phyloP scores from a whole-genome alignment of 2,113 vertebrate species.

The Phainopepla nitens region DNA sequence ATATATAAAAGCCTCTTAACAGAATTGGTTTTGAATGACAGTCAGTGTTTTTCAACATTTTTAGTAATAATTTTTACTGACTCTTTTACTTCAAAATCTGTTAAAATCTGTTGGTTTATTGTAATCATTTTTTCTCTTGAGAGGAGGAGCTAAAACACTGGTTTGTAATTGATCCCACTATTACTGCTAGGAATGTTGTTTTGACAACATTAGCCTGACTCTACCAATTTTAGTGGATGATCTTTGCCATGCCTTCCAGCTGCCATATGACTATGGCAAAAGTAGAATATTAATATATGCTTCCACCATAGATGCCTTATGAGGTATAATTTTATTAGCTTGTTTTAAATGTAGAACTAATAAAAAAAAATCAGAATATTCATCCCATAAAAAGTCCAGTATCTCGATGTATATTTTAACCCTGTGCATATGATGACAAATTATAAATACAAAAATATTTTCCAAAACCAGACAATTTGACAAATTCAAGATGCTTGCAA shows the following conservation, averaged over 20 bases:
- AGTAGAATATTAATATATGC: not conserved
- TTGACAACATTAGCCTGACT: not conserved
- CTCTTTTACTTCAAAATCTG: constrained; percentile 13
- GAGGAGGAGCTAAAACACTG: not conserved
- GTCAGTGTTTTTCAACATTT: constrained; percentile 48
- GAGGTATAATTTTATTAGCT: not conserved
- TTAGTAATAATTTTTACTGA: constrained; percentile 48
- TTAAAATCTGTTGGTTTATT: constrained; percentile 37
- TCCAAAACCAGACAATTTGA: not conserved
- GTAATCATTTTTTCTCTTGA: not conserved
- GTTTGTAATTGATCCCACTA: not conserved
- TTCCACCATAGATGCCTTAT: not conserved
- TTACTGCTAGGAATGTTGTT: not conserved
- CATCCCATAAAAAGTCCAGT: not conserved
- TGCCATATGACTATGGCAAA: not conserved
- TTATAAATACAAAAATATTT: not conserved
- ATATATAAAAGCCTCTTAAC: constrained; percentile 55
- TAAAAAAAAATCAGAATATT: not conserved
- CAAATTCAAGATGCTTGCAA: not conserved
- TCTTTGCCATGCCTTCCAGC: not conserved
- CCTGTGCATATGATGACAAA: not conserved
- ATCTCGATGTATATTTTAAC: not conserved
- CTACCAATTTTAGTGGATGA: not conserved
- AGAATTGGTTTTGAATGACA: constrained; percentile 46
- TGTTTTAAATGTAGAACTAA: not conserved